Base-by-base conservation (phyloP, 23 tunicate genomes). In the Ascidia mentula region DNA sequence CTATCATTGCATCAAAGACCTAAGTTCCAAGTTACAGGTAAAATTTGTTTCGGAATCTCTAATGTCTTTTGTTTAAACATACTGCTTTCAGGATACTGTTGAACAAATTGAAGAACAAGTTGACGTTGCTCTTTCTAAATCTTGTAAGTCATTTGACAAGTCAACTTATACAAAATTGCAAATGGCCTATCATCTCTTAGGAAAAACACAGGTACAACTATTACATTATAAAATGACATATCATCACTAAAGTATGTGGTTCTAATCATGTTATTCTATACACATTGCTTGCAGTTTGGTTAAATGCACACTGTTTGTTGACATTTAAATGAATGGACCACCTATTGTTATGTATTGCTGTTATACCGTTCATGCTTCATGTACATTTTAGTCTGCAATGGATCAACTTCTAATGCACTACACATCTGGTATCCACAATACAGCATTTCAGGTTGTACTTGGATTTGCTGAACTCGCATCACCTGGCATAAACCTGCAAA, bases 391-490 rank as follows among this genome's bases (percentile, higher is more conserved):
- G 86, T 80, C 89, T 2, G 97, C 97, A 18, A 60, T 83, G 36
- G 97, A 92, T 40, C 97, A 92, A 69, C 60, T 92, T 28, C 79
- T 92, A 34, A 92, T 92, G 97, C 97, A 92, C 46, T 92, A 89
- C 79, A 92, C 97, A 32, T 76, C 92, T 13, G 74, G 86, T 46
- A 83, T 92, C n/a, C 92, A 92, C 77, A 92, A 83, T 53, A 87
- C 92, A n/a, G 89, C 97, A 18, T 85, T 83, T 40, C 92, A 87
- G 79, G 60, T 90, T 32, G 82, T 87, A 0, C 59, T 81, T 0
- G 86, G 85, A 0, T 87, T 65, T 77, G 92, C 80, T 5, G 81
- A 79, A 45, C 77, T 83, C 31, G 34, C 75, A 0, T 37, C 74
- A 5, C 31, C 69, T 22, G 77, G 69, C 12, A 45, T 34, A 18